Conservation (phyloP, 2,113 vertebrate species). For the Elanus axillaris region DNA sequence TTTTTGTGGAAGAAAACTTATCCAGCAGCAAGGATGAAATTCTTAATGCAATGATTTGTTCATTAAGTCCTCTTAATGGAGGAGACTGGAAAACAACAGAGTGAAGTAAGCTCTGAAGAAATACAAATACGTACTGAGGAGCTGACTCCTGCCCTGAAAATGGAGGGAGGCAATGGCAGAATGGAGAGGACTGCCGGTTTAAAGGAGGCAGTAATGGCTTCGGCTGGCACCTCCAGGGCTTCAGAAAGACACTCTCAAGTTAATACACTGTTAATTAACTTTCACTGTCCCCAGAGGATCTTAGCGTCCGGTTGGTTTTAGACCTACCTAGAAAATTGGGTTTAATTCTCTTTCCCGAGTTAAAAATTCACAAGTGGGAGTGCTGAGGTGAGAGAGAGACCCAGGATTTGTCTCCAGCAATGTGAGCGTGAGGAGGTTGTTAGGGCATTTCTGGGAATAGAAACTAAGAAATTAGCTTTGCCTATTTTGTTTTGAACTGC, state of each 20-base stretch:
- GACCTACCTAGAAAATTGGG: neutral
- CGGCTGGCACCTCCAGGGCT: neutral
- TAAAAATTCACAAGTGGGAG: neutral
- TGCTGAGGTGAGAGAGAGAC: neutral
- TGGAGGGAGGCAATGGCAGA: neutral
- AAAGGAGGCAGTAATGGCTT: neutral
- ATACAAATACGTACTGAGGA: neutral
- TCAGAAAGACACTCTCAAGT: neutral
- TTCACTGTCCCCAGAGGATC: neutral
- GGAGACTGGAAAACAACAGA: neutral
- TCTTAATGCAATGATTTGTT: neutral
- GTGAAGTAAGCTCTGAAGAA: neutral
- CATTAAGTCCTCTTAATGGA: neutral
- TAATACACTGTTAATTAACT: conserved; percentile 25
- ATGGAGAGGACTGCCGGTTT: neutral
- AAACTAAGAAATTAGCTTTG: neutral
- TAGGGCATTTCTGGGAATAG: neutral
- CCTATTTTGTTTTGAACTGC: neutral
- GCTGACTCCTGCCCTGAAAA: neutral
- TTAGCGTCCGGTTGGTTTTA: neutral
- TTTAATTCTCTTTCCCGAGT: neutral
- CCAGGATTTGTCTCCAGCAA: neutral
- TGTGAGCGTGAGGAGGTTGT: neutral
- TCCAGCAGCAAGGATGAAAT: neutral
- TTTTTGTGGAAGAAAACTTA: neutral